Conservation (phyloP, 2,888 invertebrate genomes). For the Aplocera efformata region DNA sequence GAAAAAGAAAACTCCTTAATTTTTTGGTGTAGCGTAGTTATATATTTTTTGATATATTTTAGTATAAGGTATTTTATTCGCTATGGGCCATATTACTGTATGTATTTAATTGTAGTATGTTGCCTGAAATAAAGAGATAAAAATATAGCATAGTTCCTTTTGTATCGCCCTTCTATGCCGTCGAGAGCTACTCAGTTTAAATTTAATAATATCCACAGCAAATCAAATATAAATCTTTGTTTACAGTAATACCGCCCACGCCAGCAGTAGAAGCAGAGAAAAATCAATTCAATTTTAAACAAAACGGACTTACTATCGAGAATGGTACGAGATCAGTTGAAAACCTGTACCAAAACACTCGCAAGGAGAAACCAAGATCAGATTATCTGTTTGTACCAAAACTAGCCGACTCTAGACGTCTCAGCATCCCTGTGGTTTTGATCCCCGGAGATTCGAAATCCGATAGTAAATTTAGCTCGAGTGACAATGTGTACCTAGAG, state of each 20-base stretch:
- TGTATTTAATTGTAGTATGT: too few species aligned
- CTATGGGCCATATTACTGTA: too few species aligned
- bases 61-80: too few species aligned
- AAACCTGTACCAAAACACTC: conserved; percentile 52
- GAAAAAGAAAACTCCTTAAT: too few species aligned
- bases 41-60: too few species aligned
- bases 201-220: too few species aligned
- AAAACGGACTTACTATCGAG: conserved; percentile 32
- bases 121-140: too few species aligned
- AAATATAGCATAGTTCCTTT: too few species aligned
- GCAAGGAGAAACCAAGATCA: conserved; percentile 47
- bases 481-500: conserved; percentile 65
- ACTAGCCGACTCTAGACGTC: conserved; percentile 55
- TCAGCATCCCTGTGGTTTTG: conserved; percentile 69
- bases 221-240: not conserved
- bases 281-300: conserved; percentile 57
- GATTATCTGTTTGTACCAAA: conserved; percentile 62
- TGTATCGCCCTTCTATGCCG: too few species aligned
- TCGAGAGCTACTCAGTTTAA: too few species aligned
- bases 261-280: conserved; percentile 57
- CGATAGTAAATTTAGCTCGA: conserved; percentile 67
- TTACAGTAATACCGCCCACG: conserved; percentile 72
- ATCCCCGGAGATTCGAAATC: conserved; percentile 53
- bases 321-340: conserved; percentile 61
- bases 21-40: conserved; percentile 78